Percentiles rank a stretch among this genome's conserved stretches.
Evolutionary conservation across 2,113 vertebrate species (phyloP).

Genomic region (Phodopus roborovskii): DNA sequence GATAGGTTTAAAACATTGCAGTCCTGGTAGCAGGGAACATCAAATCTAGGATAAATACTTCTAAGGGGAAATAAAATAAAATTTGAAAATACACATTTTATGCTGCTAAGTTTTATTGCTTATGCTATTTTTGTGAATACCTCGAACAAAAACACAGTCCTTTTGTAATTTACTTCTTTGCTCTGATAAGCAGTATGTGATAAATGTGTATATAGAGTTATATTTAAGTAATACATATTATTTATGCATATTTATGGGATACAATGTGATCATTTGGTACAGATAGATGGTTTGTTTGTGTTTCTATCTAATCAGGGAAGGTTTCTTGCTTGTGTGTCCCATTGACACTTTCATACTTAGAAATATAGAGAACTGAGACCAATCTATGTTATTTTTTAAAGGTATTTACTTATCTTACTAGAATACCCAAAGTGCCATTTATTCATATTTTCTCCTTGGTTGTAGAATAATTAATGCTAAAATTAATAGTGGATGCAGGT

Average conservation of each 20-base stretch:
- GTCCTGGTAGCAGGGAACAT: not conserved
- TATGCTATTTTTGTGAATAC: not conserved
- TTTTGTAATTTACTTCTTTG: not conserved
- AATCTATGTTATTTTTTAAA: not conserved
- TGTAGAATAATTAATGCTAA: not conserved
- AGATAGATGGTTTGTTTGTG: too few species aligned
- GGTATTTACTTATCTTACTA: not conserved
- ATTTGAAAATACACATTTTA: not conserved
- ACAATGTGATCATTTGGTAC: not conserved
- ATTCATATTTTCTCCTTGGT: not conserved
- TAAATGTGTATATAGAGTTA: not conserved
- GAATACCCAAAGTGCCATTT: not conserved
- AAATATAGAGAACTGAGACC: not conserved
- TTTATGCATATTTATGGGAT: not conserved
- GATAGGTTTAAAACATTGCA: not conserved
- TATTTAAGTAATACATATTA: not conserved
- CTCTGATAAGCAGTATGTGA: not conserved
- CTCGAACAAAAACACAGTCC: not conserved
- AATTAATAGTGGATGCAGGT: not conserved
- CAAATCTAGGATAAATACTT: not conserved
- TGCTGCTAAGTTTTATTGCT: not conserved
- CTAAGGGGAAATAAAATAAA: not conserved
- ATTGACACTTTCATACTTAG: not conserved
- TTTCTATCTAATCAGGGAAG: not conserved
- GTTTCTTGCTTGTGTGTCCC: not conserved